phyloP scores from a whole-genome alignment of 2,113 vertebrate species.

The Pseudonaja textilis region DNA sequence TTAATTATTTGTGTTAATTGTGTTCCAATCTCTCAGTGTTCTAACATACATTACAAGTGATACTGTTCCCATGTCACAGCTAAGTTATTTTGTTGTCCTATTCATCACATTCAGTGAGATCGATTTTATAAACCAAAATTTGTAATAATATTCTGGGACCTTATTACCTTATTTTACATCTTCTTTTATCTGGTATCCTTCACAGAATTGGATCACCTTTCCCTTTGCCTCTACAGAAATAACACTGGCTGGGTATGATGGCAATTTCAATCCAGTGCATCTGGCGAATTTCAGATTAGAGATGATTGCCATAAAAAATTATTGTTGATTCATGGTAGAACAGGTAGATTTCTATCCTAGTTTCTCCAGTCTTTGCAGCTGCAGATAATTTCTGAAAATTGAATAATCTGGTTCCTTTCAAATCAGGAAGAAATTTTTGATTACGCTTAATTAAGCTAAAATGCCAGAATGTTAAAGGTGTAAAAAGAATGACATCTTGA shows the following conservation, averaged over 20 bases:
- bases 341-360: constrained; percentile 24
- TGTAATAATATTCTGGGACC: background rate
- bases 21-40: background rate
- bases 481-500: constrained; percentile 4
- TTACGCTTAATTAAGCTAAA: background rate
- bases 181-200: background rate
- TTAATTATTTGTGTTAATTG: background rate
- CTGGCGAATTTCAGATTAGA: background rate
- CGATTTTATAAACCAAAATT: constrained; percentile 4
- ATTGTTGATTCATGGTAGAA: constrained; percentile 8
- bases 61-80: background rate
- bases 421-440: background rate
- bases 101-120: background rate
- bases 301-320: background rate
- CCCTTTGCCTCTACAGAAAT: background rate
- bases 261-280: background rate
- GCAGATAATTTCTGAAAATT: constrained; percentile 15
- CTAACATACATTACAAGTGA: background rate
- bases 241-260: background rate
- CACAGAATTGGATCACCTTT: background rate
- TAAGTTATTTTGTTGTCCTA: background rate
- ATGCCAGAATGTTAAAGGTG: background rate
- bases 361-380: constrained; percentile 7
- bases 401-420: background rate
- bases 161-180: background rate